Evolutionary conservation across 2,797 vertebrate genomes (phyloP), one percentile per base, ranked within the genome.

Genomic region (Rhinatrema bivittatum): DNA sequence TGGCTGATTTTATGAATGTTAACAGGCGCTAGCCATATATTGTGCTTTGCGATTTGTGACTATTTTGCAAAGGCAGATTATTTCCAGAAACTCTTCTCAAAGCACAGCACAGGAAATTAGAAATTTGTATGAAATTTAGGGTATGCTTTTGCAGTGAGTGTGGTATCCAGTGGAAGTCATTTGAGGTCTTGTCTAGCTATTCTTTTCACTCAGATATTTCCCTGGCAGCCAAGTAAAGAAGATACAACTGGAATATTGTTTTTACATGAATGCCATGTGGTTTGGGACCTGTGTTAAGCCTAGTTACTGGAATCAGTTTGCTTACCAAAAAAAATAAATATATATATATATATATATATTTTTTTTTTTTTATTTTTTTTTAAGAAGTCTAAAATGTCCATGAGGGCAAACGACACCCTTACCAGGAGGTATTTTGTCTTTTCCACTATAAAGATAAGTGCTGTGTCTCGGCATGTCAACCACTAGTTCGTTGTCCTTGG

Each of bases 161-260:
- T n/a, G n/a, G n/a, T n/a, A n/a, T n/a, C n/a, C n/a, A n/a, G n/a
- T n/a, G 45, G 5, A 24, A 3, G 1, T 14, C 1, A 6, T 14
- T 27, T 10, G 14, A 27, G 16, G 27, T 10, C 9, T 49, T 41
- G 45, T 25, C 27, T 46, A 40, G 21, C 27, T 19, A 7, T 48
- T 56, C 27, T 45, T 52, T 30, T 32, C 45, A 18, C 34, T 18
- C 36, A 24, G 35, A 3, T 29, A 15, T 45, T 6, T 10, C 9
- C 11, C 14, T 32, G 22, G 32, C 19, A 34, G 19, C 42, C 54
- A 19, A 46, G 40, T 25, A 38, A 38, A 13, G 13, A 0, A 22
- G 9, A 4, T 32, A 19, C 7, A 4, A 16, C 10, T 10, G n/a
- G 7, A 36, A 32, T 2, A 7, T 38, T 2, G 0, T n/a, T 6